A percentile compares a stretch with the other conserved stretches of the same genome.
phyloP scores from a whole-genome alignment of 35 echinoderm and acorn worm species.

The Diadema setosum region DNA sequence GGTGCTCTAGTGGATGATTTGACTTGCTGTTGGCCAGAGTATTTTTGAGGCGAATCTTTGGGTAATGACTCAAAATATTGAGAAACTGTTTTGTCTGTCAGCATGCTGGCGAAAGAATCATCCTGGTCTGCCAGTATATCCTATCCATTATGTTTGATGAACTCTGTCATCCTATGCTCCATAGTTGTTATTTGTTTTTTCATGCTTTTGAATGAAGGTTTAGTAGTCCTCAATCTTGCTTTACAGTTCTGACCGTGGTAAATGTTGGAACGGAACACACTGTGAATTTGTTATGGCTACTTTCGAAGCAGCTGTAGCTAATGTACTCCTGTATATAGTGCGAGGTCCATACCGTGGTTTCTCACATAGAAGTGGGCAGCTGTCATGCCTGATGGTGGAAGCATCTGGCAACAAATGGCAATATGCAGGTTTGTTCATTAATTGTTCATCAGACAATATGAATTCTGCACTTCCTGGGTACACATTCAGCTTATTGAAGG shows the following conservation, averaged over 20 bases:
- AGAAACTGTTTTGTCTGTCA: neutral
- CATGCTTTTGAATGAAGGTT: neutral
- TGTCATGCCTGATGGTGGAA: neutral
- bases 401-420: neutral
- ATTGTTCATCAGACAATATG: neutral
- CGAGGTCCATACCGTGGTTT: neutral
- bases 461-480: neutral
- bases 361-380: neutral
- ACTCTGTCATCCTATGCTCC: neutral
- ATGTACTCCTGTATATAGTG: neutral
- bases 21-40: constrained; percentile 58
- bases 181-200: neutral
- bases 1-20: neutral
- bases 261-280: neutral
- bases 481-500: neutral
- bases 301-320: neutral
- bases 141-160: neutral
- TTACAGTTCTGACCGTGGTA: neutral
- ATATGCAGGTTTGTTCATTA: neutral
- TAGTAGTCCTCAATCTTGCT: neutral
- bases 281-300: neutral
- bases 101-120: neutral
- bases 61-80: neutral
- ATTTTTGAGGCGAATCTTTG: neutral
- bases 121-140: neutral